Evolutionary conservation across 2,797 vertebrate genomes (phyloP).

Genomic region (Lerista edwardsae): DNA sequence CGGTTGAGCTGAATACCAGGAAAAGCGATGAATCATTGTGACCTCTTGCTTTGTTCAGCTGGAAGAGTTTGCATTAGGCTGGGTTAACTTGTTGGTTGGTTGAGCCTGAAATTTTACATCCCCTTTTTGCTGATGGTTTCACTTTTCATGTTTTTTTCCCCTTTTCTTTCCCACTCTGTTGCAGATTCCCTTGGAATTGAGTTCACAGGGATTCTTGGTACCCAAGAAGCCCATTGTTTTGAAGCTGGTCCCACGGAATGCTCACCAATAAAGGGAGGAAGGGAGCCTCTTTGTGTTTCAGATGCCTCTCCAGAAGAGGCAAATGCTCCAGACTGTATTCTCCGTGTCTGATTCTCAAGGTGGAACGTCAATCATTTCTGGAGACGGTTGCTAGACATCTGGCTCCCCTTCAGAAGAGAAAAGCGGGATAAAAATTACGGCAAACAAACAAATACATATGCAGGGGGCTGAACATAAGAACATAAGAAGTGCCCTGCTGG

Average conservation of each 20-base stretch:
- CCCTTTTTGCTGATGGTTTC: no score
- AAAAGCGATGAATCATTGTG: no score
- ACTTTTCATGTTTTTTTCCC: not conserved
- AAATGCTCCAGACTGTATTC: not conserved
- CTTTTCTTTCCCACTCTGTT: not conserved
- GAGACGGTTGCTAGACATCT: constrained; percentile 56
- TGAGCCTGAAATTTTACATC: no score
- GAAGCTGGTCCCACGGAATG: constrained; percentile 52
- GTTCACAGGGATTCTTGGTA: not conserved
- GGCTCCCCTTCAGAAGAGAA: no score
- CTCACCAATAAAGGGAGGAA: fast-evolving
- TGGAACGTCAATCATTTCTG: constrained; percentile 40
- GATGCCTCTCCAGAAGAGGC: not conserved
- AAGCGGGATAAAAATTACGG: no score
- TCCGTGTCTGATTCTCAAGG: not conserved
- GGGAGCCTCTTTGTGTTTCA: not conserved
- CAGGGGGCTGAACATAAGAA: no score
- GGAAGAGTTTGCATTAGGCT: no score
- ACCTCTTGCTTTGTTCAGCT: no score
- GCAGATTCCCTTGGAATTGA: constrained; percentile 62
- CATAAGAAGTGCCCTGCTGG: no score
- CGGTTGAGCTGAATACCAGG: no score
- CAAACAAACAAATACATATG: no score
- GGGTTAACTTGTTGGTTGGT: no score
- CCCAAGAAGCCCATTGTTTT: constrained; percentile 57